phyloP scores from a whole-genome alignment of 1,140 invertebrate genomes.

The Dendrolimus kikuchii region DNA sequence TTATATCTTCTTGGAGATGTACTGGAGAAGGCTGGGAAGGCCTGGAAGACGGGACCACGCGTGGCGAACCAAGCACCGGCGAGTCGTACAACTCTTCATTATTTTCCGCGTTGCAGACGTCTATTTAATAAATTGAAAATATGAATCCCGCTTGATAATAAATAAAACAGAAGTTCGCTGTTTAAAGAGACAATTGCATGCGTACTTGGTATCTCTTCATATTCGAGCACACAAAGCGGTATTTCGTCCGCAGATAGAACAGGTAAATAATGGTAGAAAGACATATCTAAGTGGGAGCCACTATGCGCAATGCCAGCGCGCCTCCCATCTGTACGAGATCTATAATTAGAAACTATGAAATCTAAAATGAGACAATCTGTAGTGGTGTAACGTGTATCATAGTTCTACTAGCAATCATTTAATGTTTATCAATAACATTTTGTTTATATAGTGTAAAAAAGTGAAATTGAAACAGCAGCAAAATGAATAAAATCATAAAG shows the following conservation, averaged over 20 bases:
- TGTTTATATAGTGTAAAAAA: no score
- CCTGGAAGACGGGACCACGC: conserved; percentile 20
- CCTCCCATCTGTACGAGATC: conserved; percentile 25
- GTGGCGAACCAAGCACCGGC: conserved; percentile 45
- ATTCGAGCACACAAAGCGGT: conserved; percentile 57
- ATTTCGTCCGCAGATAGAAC: conserved; percentile 56
- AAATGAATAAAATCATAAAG: no score
- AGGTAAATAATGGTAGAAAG: conserved; percentile 38
- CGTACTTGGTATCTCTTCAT: conserved; percentile 29
- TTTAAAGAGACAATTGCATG: conserved; percentile 21
- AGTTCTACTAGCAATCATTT: conserved; percentile 2
- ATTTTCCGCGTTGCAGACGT: conserved; percentile 39
- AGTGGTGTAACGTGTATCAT: conserved; percentile 3
- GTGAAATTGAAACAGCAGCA: no score
- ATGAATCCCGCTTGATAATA: no score
- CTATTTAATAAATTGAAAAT: conserved; percentile 22
- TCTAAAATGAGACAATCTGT: conserved; percentile 38
- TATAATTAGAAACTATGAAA: conserved; percentile 63
- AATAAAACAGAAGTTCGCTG: no score
- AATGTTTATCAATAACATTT: conserved; percentile 11
- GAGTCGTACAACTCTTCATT: conserved; percentile 55
- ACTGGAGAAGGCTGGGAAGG: conserved; percentile 26
- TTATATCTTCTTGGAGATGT: conserved; percentile 71
- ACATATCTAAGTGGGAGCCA: conserved; percentile 28
- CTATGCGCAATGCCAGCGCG: conserved; percentile 12